phyloP scores from a whole-genome alignment of 2,797 vertebrate genomes.

The Ispidina lecontei region DNA sequence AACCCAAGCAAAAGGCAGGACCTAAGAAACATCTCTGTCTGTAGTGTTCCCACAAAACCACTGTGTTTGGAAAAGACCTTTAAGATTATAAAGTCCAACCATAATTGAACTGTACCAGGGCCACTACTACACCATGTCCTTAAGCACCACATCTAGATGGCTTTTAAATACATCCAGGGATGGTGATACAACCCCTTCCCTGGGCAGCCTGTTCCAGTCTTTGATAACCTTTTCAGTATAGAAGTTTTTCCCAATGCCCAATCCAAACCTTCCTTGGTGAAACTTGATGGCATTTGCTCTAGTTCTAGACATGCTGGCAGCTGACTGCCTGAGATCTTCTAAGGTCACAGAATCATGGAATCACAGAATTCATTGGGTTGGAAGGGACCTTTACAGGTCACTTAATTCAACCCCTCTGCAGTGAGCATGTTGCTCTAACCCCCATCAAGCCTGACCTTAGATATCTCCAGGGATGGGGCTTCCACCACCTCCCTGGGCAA shows the following conservation, averaged over 20 bases:
- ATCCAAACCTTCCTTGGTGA: no score
- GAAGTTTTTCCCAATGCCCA: no score
- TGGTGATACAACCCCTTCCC: no score
- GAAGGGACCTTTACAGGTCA: neutral
- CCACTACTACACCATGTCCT: no score
- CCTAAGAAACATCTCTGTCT: neutral
- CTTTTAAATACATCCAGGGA: no score
- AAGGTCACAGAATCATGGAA: neutral
- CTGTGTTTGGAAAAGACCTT: no score
- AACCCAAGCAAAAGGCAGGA: neutral
- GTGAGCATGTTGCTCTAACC: neutral
- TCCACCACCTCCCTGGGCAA: neutral
- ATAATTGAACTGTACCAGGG: no score
- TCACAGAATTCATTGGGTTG: neutral
- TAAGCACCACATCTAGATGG: no score
- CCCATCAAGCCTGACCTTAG: neutral
- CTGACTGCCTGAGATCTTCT: neutral
- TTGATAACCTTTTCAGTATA: no score
- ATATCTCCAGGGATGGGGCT: neutral
- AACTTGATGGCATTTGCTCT: no score
- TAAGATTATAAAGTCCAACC: no score
- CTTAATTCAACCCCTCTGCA: neutral
- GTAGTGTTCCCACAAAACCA: neutral
- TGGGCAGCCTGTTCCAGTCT: no score
- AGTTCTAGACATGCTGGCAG: neutral